Evolutionary conservation across 1,140 invertebrate species (phyloP), one percentile per base, ranked within the genome.

Genomic region (Drosophila nasuta): DNA sequence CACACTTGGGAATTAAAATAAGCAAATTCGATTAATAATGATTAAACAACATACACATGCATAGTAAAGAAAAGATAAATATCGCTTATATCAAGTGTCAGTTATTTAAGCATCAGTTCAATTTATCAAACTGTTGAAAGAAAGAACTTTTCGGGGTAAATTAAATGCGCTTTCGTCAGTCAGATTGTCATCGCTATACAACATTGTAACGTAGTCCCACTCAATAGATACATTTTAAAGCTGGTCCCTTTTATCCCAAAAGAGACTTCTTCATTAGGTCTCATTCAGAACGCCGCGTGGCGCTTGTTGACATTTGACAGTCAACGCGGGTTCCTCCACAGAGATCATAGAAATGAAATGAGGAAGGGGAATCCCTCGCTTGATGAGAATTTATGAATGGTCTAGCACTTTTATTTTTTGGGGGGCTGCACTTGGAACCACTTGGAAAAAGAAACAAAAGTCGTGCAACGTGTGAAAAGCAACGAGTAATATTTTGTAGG

Each of bases 281-380:
- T 79, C 77, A 85, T 89, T 88, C 71, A 72, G 68, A 56, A 56
- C 69, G 86, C 85, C 85, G 85, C 85, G 85, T 89, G 85, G 86
- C 85, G 81, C 78, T 89, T 72, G 75, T 89, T 89, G 85, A 89
- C 85, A 79, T 89, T 72, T 89, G 85, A 90, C 85, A 81, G 68
- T 35, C 59, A 33, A 74, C 64, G 69, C 69, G 66, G 79, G 75
- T 67, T 65, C 38, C 48, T 48, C 6, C 15, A 45, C 20, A 33
- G 15, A 25, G 20, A 25, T 25, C 20, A 25, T 0, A 25, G 20
- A 25, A 28, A 33, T 25, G 11, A 52, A 5, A 17, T 15, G 3
- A 8, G 46, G 17, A 48, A 48, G 46, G 46, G 46, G 17, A 13
- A 48, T 17, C 17, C 49, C 45, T 52, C 54, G 43, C 57, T 82